Percentiles rank a stretch among this genome's conserved stretches.
Evolutionary conservation across 2,113 vertebrate genomes (phyloP).

Genomic region (Hirundichthys speculiger): DNA sequence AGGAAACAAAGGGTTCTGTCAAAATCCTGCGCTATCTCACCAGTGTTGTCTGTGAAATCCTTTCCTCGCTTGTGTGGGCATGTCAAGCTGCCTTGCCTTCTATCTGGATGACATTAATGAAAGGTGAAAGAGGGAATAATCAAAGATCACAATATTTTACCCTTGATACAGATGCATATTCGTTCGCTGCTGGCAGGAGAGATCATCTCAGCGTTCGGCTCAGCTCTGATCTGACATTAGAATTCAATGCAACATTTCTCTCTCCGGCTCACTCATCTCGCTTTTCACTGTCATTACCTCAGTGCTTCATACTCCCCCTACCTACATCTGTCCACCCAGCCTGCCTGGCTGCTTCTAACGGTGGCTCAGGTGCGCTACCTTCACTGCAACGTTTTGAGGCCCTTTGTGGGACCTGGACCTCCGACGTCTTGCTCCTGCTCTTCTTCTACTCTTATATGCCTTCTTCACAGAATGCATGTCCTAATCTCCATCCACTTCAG

Average conservation of each 20-base stretch:
- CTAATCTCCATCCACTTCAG: conserved; percentile 35
- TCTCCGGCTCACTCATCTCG: conserved; percentile 48
- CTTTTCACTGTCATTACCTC: conserved; percentile 48
- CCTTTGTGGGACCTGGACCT: conserved; percentile 51
- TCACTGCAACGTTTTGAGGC: conserved; percentile 33
- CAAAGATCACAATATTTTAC: conserved; percentile 78
- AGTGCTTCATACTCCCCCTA: conserved; percentile 2
- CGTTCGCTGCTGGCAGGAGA: conserved; percentile 37
- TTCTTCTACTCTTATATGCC: conserved; percentile 22
- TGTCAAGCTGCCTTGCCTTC: conserved; percentile 46
- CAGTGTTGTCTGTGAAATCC: conserved; percentile 44
- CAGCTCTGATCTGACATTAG: conserved; percentile 72
- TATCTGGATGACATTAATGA: conserved; percentile 76
- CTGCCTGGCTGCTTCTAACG: conserved; percentile 69
- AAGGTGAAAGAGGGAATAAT: conserved; percentile 77
- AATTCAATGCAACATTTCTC: conserved; percentile 66
- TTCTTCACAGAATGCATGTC: conserved; percentile 31
- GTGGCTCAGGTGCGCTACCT: conserved; percentile 68
- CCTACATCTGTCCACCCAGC: conserved; percentile 57
- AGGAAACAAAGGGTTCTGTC: conserved; percentile 69
- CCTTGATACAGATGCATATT: conserved; percentile 64
- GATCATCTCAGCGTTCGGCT: conserved; percentile 44
- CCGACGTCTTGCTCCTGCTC: conserved; percentile 41
- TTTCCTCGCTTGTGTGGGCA: conserved; percentile 36
- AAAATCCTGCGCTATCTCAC: conserved; percentile 49